Conservation (phyloP, 2,113 vertebrate species). For the Melospiza georgiana region DNA sequence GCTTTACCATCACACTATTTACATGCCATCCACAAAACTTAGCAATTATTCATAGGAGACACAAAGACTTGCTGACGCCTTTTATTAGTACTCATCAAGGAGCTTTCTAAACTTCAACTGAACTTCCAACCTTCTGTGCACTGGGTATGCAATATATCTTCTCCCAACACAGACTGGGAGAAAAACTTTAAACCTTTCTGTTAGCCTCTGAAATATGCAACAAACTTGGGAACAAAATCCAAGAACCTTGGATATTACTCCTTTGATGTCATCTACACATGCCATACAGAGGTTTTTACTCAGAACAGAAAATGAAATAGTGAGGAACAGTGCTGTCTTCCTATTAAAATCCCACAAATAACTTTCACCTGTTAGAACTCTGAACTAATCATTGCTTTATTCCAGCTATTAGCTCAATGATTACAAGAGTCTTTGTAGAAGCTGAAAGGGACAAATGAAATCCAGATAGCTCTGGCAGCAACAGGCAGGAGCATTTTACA, state of each 20-base stretch:
- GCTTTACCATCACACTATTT: neutral
- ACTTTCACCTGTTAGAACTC: neutral
- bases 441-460: neutral
- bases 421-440: neutral
- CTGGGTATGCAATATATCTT: neutral
- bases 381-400: neutral
- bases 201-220: neutral
- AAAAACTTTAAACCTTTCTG: neutral
- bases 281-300: neutral
- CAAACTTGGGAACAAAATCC: neutral
- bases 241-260: neutral
- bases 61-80: neutral
- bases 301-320: neutral
- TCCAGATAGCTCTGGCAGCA: neutral
- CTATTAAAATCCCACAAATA: neutral
- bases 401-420: neutral
- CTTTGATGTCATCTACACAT: neutral
- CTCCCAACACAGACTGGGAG: neutral
- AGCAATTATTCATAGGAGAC: neutral
- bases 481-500: neutral
- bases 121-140: neutral
- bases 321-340: neutral
- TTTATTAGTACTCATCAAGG: neutral
- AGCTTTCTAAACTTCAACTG: neutral
- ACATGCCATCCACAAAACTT: neutral